phyloP scores from a whole-genome alignment of 1,140 invertebrate genomes.

The Dolichoris vasculosae region DNA sequence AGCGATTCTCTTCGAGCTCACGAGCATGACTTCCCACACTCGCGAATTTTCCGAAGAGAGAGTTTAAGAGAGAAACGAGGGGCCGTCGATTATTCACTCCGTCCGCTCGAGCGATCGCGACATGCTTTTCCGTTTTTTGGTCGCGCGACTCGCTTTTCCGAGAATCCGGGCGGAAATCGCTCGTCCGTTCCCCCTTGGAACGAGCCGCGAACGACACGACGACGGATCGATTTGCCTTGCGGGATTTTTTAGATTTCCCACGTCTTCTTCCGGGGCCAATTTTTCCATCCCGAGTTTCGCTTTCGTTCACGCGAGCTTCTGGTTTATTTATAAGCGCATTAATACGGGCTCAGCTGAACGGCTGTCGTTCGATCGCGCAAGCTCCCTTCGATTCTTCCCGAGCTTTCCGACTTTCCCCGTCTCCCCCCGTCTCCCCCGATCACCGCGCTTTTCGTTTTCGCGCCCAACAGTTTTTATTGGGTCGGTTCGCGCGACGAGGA shows the following conservation, averaged over 20 bases:
- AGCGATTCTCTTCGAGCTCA: neutral
- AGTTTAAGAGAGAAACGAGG: neutral
- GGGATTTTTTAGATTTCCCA: too few relatives aligned
- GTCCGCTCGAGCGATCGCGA: neutral
- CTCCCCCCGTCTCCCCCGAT: neutral
- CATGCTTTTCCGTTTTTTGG: neutral
- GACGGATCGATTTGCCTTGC: neutral
- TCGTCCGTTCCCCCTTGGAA: neutral
- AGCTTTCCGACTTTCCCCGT: neutral
- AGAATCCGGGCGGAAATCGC: neutral
- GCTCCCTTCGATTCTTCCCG: neutral
- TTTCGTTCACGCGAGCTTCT: neutral
- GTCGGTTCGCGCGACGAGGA: neutral
- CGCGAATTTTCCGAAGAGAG: neutral
- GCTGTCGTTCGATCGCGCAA: neutral
- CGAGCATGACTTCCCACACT: neutral
- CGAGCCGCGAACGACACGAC: neutral
- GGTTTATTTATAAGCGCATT: conserved; percentile 70
- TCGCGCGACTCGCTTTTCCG: neutral
- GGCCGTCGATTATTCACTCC: neutral
- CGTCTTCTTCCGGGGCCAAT: neutral
- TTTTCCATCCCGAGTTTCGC: neutral
- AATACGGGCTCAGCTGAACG: conserved; percentile 58
- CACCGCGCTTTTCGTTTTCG: neutral
- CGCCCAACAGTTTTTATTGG: neutral